Percentiles rank a stretch among this genome's conserved stretches.
Conservation (phyloP, 2,113 vertebrate species). For the Antechinus stuartii region DNA sequence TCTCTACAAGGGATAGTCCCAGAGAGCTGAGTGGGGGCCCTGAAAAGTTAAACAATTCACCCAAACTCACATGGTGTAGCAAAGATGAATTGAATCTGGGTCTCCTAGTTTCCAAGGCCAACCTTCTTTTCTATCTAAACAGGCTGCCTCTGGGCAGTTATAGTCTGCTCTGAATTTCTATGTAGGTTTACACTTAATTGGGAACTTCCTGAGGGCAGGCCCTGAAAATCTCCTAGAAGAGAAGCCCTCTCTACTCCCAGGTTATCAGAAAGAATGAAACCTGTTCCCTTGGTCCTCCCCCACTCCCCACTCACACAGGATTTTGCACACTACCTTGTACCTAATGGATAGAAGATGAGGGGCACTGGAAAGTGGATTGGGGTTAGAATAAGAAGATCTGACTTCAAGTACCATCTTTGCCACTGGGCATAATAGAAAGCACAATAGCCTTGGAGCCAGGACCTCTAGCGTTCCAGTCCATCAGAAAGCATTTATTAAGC, state of each 20-base stretch:
- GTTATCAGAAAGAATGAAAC: neutral
- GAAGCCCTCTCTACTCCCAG: neutral
- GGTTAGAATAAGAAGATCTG: neutral
- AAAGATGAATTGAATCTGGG: conserved; percentile 40
- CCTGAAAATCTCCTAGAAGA: conserved; percentile 25
- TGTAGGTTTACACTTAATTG: neutral
- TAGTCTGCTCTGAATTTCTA: neutral
- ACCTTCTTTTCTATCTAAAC: conserved; percentile 14
- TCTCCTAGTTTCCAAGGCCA: conserved; percentile 54
- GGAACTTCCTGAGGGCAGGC: conserved; percentile 2
- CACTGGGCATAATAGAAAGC: neutral
- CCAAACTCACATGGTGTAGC: conserved; percentile 26
- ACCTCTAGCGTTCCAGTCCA: neutral
- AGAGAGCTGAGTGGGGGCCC: neutral
- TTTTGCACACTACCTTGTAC: neutral
- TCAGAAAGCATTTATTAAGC: neutral
- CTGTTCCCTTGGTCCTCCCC: neutral
- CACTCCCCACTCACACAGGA: too few relatives aligned
- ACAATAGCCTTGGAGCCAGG: neutral
- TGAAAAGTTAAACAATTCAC: conserved; percentile 51
- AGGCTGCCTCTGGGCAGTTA: conserved; percentile 14
- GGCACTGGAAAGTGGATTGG: neutral
- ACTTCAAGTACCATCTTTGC: neutral
- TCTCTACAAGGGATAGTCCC: neutral
- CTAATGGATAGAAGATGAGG: neutral